Evolutionary conservation across 2,888 invertebrate genomes (phyloP).

Genomic region (Teleiodes luculella): DNA sequence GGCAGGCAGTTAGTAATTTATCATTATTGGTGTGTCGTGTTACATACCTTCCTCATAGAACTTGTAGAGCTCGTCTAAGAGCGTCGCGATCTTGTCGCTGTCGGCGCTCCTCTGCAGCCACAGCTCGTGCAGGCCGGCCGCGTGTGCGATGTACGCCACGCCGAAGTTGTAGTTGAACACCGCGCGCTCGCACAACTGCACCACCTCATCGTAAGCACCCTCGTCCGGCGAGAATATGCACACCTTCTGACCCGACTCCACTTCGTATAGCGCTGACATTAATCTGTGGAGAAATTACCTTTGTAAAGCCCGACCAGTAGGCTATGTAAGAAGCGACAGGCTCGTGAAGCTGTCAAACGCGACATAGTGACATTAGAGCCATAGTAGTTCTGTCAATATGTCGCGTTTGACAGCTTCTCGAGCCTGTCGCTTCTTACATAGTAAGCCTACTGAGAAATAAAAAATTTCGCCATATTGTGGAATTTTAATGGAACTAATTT

Average conservation of each 20-base stretch:
- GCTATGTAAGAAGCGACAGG: no score
- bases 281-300: slow-evolving; percentile 70
- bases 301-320: no score
- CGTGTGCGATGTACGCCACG: slow-evolving; percentile 78
- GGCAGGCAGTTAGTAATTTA: no score
- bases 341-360: no score
- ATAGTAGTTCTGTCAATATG: no score
- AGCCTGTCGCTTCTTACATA: no score
- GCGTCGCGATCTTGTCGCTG: slow-evolving; percentile 64
- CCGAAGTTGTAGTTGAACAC: slow-evolving; percentile 80
- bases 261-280: slow-evolving; percentile 81
- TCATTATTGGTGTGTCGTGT: no score
- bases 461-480: no score
- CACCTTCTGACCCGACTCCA: slow-evolving; percentile 64
- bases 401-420: no score
- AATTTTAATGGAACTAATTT: no score
- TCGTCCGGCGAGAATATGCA: slow-evolving; percentile 73
- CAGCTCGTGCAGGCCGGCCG: slow-evolving; percentile 77
- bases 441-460: no score
- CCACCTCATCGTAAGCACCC: slow-evolving; percentile 67
- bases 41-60: slow-evolving; percentile 66
- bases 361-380: no score
- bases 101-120: slow-evolving; percentile 80
- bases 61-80: slow-evolving; percentile 79
- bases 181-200: slow-evolving; percentile 80